phyloP scores from a whole-genome alignment of 2,797 vertebrate species.

The Sebastes matsubarae region DNA sequence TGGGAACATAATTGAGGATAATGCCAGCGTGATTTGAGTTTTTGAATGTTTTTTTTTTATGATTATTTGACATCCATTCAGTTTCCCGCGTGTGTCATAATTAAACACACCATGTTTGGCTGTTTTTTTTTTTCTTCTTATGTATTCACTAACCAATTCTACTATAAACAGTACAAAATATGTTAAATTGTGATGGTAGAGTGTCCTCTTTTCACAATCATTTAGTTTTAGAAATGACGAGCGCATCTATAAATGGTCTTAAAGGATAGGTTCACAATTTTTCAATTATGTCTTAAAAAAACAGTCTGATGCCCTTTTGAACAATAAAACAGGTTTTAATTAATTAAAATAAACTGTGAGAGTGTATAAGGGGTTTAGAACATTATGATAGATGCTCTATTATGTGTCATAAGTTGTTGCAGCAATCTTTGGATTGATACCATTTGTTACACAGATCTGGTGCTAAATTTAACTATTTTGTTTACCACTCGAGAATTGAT shows the following conservation, averaged over 20 bases:
- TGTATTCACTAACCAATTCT: not conserved
- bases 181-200: not conserved
- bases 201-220: not conserved
- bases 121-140: not conserved
- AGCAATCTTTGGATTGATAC: too few species aligned
- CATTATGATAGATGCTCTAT: too few species aligned
- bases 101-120: not conserved
- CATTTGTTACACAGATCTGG: too few species aligned
- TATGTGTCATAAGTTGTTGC: too few species aligned
- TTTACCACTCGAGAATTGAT: too few species aligned
- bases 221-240: not conserved
- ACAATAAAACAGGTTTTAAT: not conserved
- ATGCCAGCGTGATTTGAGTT: not conserved
- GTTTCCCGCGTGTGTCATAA: not conserved
- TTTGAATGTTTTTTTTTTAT: not conserved
- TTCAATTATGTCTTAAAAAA: not conserved
- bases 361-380: too few species aligned
- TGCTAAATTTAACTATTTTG: too few species aligned
- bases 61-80: not conserved
- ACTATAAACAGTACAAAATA: not conserved
- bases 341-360: too few species aligned
- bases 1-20: constrained; percentile 13
- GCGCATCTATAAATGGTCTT: not conserved
- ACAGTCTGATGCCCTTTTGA: not conserved
- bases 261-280: not conserved